These are phyloP conservation scores for Colostygia pectinataria DNA, from an alignment of 2,888 invertebrate genomes.

Conservation along the genomic window DNA sequence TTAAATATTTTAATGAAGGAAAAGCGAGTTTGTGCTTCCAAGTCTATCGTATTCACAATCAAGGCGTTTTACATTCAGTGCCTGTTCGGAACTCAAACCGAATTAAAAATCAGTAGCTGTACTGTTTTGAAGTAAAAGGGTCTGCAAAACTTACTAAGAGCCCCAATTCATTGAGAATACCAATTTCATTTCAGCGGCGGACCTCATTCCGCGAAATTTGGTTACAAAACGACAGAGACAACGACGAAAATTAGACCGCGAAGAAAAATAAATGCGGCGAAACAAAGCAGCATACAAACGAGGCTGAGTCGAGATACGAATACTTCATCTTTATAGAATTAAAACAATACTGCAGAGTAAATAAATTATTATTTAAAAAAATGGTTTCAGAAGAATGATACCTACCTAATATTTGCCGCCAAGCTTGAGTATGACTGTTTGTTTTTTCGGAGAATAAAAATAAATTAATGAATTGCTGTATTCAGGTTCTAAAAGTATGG, in stretches of 20 bases:
- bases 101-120: constrained; percentile 69
- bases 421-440: too few relatives aligned
- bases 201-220: constrained; percentile 78
- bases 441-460: too few relatives aligned
- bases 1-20: neutral
- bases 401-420: too few relatives aligned
- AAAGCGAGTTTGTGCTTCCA: neutral
- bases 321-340: constrained; percentile 1
- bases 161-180: constrained; percentile 75
- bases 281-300: constrained; percentile 78
- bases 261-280: constrained; percentile 79
- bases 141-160: constrained; percentile 57
- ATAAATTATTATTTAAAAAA: too few relatives aligned
- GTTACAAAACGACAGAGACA: constrained; percentile 79
- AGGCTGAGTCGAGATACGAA: constrained; percentile 38
- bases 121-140: constrained; percentile 48
- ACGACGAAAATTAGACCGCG: constrained; percentile 80
- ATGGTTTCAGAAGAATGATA: too few relatives aligned
- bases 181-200: constrained; percentile 75
- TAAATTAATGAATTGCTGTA: too few relatives aligned
- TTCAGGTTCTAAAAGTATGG: too few relatives aligned
- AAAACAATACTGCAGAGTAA: neutral
- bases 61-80: constrained; percentile 38
- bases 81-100: constrained; percentile 42
- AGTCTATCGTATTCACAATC: constrained; percentile 46